Conservation (phyloP, 2,888 invertebrate genomes). For the Electrophaes corylata region DNA sequence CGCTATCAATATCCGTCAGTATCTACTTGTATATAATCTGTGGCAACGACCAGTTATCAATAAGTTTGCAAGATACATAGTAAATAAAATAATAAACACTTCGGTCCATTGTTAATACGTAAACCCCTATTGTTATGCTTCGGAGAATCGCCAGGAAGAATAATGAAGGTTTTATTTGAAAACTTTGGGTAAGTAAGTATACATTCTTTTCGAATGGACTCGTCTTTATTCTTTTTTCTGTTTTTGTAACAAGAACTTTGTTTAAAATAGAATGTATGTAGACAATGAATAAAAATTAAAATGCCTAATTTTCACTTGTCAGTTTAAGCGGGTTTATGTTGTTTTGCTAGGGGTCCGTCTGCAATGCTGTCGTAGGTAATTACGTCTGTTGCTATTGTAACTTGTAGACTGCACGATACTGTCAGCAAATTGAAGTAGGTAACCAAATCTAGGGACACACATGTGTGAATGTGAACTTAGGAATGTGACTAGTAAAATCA, state of each 20-base stretch:
- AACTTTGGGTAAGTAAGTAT: constrained; percentile 1
- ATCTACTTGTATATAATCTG: neutral
- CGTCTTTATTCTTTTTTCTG: constrained; percentile 9
- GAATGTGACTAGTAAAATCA: too few relatives aligned
- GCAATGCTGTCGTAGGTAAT: too few relatives aligned
- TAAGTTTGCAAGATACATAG: neutral
- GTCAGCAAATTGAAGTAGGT: too few relatives aligned
- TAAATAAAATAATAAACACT: constrained; percentile 2
- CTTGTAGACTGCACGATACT: too few relatives aligned
- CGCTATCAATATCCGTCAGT: neutral
- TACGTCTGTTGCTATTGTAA: too few relatives aligned
- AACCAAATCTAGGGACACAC: too few relatives aligned
- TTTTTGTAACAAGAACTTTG: neutral
- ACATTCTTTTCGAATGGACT: neutral
- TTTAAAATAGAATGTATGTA: too few relatives aligned
- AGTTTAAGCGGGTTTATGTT: too few relatives aligned
- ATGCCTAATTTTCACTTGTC: too few relatives aligned
- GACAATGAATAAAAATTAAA: too few relatives aligned
- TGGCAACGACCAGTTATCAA: neutral
- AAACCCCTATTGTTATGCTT: constrained; percentile 5
- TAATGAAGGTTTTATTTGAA: constrained; percentile 3
- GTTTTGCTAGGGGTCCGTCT: too few relatives aligned
- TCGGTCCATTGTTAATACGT: neutral
- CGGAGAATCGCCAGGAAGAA: neutral
- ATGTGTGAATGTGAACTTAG: too few relatives aligned